Evolutionary conservation across 2,113 vertebrate species (phyloP).

Genomic region (Collichthys lucidus): DNA sequence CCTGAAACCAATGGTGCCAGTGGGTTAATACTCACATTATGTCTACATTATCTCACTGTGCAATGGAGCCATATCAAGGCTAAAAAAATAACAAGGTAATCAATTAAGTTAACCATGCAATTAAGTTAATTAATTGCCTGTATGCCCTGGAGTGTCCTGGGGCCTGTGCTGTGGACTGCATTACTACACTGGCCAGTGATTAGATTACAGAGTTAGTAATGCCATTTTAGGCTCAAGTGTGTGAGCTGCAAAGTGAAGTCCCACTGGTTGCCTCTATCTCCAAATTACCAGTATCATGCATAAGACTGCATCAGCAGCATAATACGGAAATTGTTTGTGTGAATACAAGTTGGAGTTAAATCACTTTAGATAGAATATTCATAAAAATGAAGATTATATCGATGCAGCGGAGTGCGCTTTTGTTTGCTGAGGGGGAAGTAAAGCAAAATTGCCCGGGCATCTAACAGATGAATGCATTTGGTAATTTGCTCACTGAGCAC

Average conservation of each 20-base stretch:
- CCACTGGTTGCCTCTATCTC: constrained; percentile 60
- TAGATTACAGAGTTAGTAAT: constrained; percentile 76
- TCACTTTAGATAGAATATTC: constrained; percentile 21
- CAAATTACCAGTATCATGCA: constrained; percentile 48
- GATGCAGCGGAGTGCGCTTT: background rate
- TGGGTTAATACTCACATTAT: constrained; percentile 68
- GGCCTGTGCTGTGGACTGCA: constrained; percentile 68
- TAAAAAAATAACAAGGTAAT: constrained; percentile 81
- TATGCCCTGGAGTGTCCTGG: constrained; percentile 76
- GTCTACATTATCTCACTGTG: constrained; percentile 71
- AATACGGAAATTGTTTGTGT: background rate
- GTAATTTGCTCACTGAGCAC: constrained; percentile 29
- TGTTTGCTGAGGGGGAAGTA: constrained; percentile 8
- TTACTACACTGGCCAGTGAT: constrained; percentile 76
- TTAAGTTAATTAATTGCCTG: constrained; percentile 83
- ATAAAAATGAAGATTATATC: constrained; percentile 22
- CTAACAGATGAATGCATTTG: constrained; percentile 11
- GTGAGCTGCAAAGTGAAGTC: constrained; percentile 66
- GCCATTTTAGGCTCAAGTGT: constrained; percentile 70
- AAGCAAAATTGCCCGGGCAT: constrained; percentile 19
- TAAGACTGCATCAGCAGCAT: constrained; percentile 10
- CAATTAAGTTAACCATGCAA: constrained; percentile 81
- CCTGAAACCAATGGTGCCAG: constrained; percentile 57
- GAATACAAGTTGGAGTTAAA: constrained; percentile 5
- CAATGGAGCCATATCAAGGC: constrained; percentile 73